Conservation (phyloP, 1,140 invertebrate species). For the Bombus fervidus region DNA sequence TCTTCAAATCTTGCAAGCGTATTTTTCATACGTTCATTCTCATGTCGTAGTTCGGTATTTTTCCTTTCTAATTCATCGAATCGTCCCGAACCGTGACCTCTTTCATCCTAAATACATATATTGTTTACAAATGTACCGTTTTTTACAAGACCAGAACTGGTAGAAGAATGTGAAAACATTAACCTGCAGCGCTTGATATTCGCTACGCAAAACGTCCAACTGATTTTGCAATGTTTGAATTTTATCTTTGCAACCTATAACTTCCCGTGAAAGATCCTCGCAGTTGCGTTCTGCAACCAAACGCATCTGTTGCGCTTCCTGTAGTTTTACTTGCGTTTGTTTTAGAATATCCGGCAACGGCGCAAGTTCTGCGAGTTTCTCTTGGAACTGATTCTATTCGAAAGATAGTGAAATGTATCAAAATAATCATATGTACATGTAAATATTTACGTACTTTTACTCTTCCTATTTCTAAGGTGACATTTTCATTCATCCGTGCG, state of each 20-base stretch:
- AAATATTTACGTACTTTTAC: conserved; percentile 84
- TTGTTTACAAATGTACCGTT: not conserved
- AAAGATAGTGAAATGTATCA: not conserved
- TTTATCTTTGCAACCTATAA: conserved; percentile 84
- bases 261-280: conserved; percentile 84
- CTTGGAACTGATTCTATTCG: conserved; percentile 85
- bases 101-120: conserved; percentile 66
- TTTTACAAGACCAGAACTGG: not conserved
- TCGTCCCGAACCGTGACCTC: conserved; percentile 78
- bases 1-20: conserved; percentile 78
- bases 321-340: conserved; percentile 87
- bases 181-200: conserved; percentile 70
- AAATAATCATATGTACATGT: not conserved
- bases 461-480: conserved; percentile 88
- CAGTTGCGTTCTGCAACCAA: conserved; percentile 85
- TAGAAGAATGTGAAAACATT: not conserved
- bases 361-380: conserved; percentile 88
- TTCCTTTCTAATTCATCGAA: conserved; percentile 82
- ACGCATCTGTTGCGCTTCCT: conserved; percentile 87
- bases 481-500: conserved; percentile 88
- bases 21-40: conserved; percentile 82
- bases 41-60: conserved; percentile 79
- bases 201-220: conserved; percentile 69
- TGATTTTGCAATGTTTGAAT: conserved; percentile 74
- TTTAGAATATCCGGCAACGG: conserved; percentile 89